Percentiles rank a stretch among this genome's conserved stretches.
phyloP scores from a whole-genome alignment of 2,797 vertebrate genomes.

The Emydoidea blandingii region DNA sequence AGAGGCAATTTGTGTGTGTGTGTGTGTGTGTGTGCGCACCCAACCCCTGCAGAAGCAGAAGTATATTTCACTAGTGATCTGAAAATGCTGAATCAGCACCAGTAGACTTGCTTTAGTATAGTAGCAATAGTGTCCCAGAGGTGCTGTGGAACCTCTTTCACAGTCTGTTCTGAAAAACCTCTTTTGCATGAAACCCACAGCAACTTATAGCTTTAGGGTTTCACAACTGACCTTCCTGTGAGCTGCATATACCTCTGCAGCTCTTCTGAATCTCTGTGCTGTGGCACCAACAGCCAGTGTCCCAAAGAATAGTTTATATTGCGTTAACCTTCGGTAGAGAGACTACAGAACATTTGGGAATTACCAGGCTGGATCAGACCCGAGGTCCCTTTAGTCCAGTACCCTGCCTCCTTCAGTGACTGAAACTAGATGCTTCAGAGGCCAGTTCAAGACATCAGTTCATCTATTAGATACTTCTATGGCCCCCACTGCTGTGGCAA shows the following conservation, averaged over 20 bases:
- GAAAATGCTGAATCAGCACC: neutral
- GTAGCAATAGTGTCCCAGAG: neutral
- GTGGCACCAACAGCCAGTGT: rapidly evolving
- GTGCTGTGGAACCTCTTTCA: neutral
- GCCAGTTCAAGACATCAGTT: neutral
- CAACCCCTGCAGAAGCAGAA: neutral
- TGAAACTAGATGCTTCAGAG: neutral
- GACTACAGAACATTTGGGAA: neutral
- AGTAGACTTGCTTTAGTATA: neutral
- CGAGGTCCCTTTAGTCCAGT: neutral
- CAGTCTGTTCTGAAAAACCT: neutral
- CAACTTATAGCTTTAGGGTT: rapidly evolving
- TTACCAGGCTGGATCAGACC: neutral
- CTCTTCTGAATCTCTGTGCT: neutral
- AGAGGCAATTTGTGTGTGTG: neutral
- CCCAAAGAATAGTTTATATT: neutral
- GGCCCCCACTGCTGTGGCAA: neutral
- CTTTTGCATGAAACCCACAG: neutral
- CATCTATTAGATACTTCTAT: neutral
- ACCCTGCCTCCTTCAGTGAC: neutral
- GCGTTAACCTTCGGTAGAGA: neutral
- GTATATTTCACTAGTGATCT: neutral
- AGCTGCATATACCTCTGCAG: neutral
- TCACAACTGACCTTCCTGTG: neutral
- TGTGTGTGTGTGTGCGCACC: neutral